Percentiles rank a stretch among this genome's conserved stretches.
Conservation (phyloP, 2,113 vertebrate genomes). For the Syngnathus typhle region DNA sequence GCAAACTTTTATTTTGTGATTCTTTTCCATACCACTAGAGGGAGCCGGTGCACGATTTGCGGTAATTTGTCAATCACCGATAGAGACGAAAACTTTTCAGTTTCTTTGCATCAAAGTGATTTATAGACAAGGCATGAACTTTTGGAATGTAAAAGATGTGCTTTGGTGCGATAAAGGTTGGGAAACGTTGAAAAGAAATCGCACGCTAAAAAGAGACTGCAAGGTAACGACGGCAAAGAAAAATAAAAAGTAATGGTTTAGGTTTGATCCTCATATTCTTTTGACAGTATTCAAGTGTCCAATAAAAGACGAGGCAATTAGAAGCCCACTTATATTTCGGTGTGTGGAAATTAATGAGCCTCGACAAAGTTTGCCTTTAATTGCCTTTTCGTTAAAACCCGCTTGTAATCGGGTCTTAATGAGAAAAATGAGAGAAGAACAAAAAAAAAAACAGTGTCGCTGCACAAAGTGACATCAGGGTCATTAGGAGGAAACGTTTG, state of each 20-base stretch:
- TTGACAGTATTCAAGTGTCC: constrained; percentile 69
- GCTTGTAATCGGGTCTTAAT: constrained; percentile 73
- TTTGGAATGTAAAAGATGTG: too few species aligned
- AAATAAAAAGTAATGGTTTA: constrained; percentile 36
- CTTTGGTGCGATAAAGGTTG: too few species aligned
- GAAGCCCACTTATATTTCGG: constrained; percentile 60
- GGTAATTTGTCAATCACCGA: too few species aligned
- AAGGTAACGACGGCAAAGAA: background rate
- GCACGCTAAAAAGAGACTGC: too few species aligned
- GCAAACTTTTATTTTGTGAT: too few species aligned
- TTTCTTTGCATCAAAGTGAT: too few species aligned
- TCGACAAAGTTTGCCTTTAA: constrained; percentile 73
- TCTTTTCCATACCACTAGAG: too few species aligned
- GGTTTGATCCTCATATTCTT: constrained; percentile 60
- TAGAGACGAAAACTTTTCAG: too few species aligned
- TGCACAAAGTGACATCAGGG: constrained; percentile 37
- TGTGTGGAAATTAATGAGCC: constrained; percentile 72
- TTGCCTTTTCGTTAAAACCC: constrained; percentile 72
- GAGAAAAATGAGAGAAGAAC: constrained; percentile 50
- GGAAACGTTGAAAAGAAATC: too few species aligned
- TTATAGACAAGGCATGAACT: too few species aligned
- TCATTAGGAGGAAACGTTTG: constrained; percentile 37
- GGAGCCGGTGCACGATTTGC: too few species aligned
- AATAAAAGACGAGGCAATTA: constrained; percentile 73
- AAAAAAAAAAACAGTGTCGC: constrained; percentile 35